phyloP scores from a whole-genome alignment of 2,113 vertebrate species.

The Rostratula benghalensis region DNA sequence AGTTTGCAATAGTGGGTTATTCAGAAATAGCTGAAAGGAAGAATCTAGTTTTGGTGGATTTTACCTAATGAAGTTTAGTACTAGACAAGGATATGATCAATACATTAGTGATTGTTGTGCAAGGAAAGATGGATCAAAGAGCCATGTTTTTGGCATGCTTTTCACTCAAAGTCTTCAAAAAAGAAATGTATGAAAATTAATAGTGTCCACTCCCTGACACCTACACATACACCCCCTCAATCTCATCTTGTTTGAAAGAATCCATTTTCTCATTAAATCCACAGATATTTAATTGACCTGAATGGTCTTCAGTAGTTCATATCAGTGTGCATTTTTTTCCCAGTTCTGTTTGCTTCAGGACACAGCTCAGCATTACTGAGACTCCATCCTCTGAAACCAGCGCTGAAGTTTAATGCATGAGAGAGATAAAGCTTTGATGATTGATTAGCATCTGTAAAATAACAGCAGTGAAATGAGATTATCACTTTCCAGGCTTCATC shows the following conservation, averaged over 20 bases:
- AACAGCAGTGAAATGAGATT: neutral
- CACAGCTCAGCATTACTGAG: neutral
- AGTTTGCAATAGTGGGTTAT: neutral
- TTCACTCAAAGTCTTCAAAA: neutral
- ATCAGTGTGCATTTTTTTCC: neutral
- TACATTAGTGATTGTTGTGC: neutral
- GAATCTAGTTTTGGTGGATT: neutral
- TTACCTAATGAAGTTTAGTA: neutral
- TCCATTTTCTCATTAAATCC: neutral
- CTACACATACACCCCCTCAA: fast-evolving
- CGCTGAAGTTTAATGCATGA: neutral
- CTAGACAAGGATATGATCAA: neutral
- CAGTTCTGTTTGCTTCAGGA: neutral
- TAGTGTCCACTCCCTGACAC: neutral
- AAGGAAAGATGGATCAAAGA: neutral
- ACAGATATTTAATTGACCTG: neutral
- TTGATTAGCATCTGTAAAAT: neutral
- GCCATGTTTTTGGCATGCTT: neutral
- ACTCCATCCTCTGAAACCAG: neutral
- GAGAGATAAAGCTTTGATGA: neutral
- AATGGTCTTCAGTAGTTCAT: neutral
- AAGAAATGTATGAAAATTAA: neutral
- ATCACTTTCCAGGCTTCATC: neutral
- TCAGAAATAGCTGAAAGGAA: neutral
- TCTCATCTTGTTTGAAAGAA: neutral